These are phyloP conservation scores for Pteropus alecto DNA, from an alignment of 2,113 vertebrate genomes.

Conservation along the genomic window DNA sequence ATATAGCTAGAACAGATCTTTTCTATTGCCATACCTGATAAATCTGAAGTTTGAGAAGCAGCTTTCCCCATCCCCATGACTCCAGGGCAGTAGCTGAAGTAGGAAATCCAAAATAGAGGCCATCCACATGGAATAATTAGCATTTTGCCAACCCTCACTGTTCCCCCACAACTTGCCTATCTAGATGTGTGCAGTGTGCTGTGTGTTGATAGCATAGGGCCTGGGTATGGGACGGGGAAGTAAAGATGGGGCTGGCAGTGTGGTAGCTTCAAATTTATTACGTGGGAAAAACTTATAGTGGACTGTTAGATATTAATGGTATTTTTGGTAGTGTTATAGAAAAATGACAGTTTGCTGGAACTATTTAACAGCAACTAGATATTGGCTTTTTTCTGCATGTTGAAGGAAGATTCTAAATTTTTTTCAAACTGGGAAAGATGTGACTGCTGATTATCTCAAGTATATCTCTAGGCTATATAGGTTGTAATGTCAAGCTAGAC, in stretches of 20 bases:
- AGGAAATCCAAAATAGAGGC: conserved; percentile 58
- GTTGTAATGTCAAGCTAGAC: neutral
- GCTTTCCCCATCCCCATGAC: neutral
- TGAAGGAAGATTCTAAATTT: conserved; percentile 1
- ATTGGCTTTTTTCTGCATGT: conserved; percentile 1
- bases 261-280: neutral
- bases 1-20: neutral
- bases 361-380: conserved; percentile 5
- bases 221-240: neutral
- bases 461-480: neutral
- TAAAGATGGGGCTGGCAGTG: neutral
- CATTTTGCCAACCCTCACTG: neutral
- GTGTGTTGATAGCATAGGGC: neutral
- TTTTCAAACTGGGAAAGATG: neutral
- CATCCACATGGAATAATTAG: conserved; percentile 16
- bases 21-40: conserved; percentile 2
- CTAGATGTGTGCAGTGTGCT: neutral
- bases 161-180: neutral
- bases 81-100: conserved; percentile 7
- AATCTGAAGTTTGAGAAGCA: conserved; percentile 43
- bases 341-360: conserved; percentile 16
- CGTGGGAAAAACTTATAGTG: neutral
- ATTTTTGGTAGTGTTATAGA: conserved; percentile 16
- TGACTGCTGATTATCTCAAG: neutral
- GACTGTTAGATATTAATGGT: neutral